Percentiles rank a stretch among this genome's conserved stretches.
phyloP scores from a whole-genome alignment of 2,888 invertebrate genomes.

The Resseliella maxima region DNA sequence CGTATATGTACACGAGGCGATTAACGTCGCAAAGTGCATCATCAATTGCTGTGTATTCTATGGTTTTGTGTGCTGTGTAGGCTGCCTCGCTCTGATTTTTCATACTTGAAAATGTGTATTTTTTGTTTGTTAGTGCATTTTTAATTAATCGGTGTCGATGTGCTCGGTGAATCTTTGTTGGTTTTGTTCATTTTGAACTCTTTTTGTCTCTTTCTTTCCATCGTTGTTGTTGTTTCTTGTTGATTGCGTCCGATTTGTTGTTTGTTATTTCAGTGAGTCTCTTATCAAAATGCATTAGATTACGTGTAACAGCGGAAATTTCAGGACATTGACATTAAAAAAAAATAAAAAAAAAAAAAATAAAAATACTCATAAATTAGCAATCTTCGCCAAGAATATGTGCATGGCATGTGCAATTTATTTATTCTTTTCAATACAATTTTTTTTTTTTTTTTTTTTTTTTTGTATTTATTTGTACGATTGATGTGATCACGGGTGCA shows the following conservation, averaged over 20 bases:
- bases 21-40: conserved; percentile 23
- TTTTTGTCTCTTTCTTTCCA: not conserved
- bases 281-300: conserved; percentile 47
- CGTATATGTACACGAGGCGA: not conserved
- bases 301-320: conserved; percentile 29
- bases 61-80: not conserved
- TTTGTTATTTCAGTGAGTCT: conserved; percentile 26
- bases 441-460: not conserved
- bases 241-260: conserved; percentile 45
- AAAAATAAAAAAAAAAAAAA: no score
- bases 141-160: conserved; percentile 25
- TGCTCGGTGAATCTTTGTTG: conserved; percentile 4
- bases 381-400: conserved; percentile 38
- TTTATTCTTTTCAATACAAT: no score
- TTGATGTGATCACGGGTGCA: not conserved
- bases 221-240: not conserved
- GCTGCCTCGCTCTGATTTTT: conserved; percentile 6
- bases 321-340: conserved; percentile 55
- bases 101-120: no score
- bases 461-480: not conserved
- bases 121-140: not conserved
- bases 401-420: conserved; percentile 42
- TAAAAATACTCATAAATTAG: conserved; percentile 48
- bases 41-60: conserved; percentile 34
- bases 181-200: not conserved